These are phyloP conservation scores for Rhynchomys soricoides DNA, from an alignment of 2,113 vertebrate genomes.

Conservation along the genomic window DNA sequence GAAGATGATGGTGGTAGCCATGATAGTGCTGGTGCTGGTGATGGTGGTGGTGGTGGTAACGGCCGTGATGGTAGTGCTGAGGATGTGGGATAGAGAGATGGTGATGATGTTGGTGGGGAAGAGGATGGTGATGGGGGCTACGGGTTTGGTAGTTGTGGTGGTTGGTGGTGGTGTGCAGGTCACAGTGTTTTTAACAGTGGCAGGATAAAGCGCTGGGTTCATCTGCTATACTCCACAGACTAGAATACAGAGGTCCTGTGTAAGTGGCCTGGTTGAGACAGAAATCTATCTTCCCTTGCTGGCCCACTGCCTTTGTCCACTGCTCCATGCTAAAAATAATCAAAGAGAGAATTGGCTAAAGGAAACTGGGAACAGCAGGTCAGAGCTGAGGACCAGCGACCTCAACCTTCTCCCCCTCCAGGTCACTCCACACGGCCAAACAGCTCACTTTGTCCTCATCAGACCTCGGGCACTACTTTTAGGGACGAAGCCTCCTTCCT, in stretches of 20 bases:
- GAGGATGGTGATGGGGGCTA: too few relatives aligned
- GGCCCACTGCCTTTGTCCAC: background rate
- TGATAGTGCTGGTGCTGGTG: too few relatives aligned
- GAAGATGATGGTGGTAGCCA: too few relatives aligned
- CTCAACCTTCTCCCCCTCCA: background rate
- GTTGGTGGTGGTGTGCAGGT: rapidly evolving
- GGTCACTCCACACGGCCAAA: slow-evolving; percentile 33
- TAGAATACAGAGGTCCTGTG: background rate
- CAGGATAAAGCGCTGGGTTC: background rate
- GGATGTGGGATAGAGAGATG: too few relatives aligned
- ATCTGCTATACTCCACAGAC: background rate
- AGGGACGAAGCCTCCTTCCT: background rate
- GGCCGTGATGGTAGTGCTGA: rapidly evolving
- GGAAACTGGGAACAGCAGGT: slow-evolving; percentile 11
- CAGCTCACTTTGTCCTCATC: slow-evolving; percentile 19
- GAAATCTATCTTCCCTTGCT: background rate
- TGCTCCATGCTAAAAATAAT: slow-evolving; percentile 67
- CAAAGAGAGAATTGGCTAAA: background rate
- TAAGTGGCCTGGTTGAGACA: background rate
- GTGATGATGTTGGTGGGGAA: background rate
- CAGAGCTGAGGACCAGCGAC: background rate
- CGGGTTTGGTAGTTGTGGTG: too few relatives aligned
- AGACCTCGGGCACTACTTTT: background rate
- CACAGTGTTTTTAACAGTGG: background rate
- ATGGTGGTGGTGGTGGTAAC: background rate